Conservation (phyloP, 2,797 vertebrate species). For the Etheostoma perlongum region DNA sequence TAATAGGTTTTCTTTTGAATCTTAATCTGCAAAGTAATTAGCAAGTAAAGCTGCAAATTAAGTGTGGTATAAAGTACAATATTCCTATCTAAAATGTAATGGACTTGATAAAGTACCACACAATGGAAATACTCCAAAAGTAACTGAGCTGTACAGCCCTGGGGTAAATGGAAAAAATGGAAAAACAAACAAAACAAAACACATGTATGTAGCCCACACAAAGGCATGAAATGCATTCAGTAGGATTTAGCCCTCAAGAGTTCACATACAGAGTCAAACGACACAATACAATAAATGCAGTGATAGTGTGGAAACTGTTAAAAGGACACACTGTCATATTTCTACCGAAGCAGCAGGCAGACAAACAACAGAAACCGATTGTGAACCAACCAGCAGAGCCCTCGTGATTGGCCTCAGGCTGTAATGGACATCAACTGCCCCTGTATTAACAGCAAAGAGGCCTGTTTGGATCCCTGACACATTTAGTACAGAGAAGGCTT, state of each 20-base stretch:
- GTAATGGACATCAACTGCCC: constrained; percentile 69
- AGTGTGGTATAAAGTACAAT: neutral
- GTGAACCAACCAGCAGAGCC: constrained; percentile 48
- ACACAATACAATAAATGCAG: constrained; percentile 19
- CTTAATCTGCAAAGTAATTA: neutral
- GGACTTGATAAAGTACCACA: neutral
- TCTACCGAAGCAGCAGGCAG: constrained; percentile 42
- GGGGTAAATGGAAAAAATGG: neutral
- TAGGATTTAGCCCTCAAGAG: constrained; percentile 16
- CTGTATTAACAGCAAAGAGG: constrained; percentile 64
- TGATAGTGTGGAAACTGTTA: constrained; percentile 31
- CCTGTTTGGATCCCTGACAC: constrained; percentile 75
- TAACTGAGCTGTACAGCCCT: neutral
- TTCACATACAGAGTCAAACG: constrained; percentile 72
- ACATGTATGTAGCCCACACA: neutral
- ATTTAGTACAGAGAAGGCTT: constrained; percentile 64
- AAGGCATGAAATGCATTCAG: neutral
- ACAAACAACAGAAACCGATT: constrained; percentile 52
- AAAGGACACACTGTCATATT: constrained; percentile 51
- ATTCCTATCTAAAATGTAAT: neutral
- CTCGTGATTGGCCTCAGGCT: constrained; percentile 70
- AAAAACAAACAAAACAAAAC: neutral
- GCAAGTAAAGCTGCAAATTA: neutral
- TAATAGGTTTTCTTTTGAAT: neutral
- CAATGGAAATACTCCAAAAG: neutral